These are phyloP conservation scores for Homarus americanus DNA, from an alignment of 1,140 invertebrate species.

Conservation along the genomic window DNA sequence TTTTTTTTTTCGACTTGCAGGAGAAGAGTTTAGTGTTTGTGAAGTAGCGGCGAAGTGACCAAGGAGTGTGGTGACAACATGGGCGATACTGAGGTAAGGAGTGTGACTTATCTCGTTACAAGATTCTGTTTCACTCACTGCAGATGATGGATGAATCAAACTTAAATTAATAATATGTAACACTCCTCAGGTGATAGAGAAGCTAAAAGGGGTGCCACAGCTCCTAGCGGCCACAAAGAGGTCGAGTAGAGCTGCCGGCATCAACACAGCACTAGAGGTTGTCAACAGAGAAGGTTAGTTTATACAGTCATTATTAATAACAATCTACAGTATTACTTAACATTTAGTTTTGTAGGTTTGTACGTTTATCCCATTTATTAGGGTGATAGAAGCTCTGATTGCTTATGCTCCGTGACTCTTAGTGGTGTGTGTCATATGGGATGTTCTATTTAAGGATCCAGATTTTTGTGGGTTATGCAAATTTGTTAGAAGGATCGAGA, in stretches of 20 bases:
- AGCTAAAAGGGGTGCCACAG: slow-evolving; percentile 60
- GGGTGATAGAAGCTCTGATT: too few relatives aligned
- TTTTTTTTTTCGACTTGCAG: not conserved
- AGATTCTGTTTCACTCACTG: not conserved
- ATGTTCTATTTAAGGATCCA: too few relatives aligned
- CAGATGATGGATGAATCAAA: not conserved
- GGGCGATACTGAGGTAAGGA: slow-evolving; percentile 60
- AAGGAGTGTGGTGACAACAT: slow-evolving; percentile 50
- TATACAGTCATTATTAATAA: not conserved
- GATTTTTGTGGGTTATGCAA: too few relatives aligned
- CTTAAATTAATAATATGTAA: not conserved
- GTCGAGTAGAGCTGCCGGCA: slow-evolving; percentile 43
- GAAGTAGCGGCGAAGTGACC: not conserved
- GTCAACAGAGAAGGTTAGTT: slow-evolving; percentile 48
- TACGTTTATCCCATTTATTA: too few relatives aligned
- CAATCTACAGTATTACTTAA: too few relatives aligned
- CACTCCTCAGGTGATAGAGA: slow-evolving; percentile 53
- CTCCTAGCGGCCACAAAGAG: slow-evolving; percentile 44
- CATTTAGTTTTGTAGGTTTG: too few relatives aligned
- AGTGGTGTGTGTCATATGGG: too few relatives aligned
- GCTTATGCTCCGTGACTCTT: too few relatives aligned
- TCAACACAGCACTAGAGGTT: slow-evolving; percentile 54
- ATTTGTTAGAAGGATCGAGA: too few relatives aligned
- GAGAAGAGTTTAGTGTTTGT: not conserved
- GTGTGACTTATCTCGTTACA: not conserved